Percentiles rank a stretch among this genome's conserved stretches.
phyloP scores from a whole-genome alignment of 2,797 vertebrate species.

The Garrulus glandarius region DNA sequence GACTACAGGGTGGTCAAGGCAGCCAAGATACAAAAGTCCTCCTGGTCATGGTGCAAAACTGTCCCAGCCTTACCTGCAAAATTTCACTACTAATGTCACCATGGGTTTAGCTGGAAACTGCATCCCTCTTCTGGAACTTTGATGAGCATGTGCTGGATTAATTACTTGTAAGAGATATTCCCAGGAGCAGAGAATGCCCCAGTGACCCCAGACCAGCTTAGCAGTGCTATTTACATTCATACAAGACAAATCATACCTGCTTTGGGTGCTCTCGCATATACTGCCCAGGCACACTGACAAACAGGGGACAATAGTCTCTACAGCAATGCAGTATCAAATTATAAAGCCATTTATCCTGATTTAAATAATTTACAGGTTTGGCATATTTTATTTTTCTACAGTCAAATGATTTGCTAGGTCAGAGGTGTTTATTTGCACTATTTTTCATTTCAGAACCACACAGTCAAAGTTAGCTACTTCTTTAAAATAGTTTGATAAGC shows the following conservation, averaged over 20 bases:
- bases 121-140: background rate
- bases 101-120: background rate
- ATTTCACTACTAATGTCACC: background rate
- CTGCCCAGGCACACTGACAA: background rate
- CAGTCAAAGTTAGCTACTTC: background rate
- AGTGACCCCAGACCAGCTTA: background rate
- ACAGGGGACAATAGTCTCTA: background rate
- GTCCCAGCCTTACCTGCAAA: background rate
- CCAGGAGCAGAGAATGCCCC: background rate
- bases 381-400: background rate
- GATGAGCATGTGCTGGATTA: background rate
- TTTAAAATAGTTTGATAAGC: background rate
- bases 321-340: background rate
- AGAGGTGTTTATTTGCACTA: background rate
- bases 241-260: background rate
- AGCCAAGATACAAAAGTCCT: background rate
- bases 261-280: background rate
- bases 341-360: background rate
- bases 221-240: background rate
- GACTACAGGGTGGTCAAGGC: background rate
- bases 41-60: background rate
- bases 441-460: background rate
- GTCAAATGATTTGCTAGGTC: background rate
- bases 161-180: background rate
- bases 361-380: background rate